Percentiles rank a stretch among this genome's conserved stretches.
phyloP scores from a whole-genome alignment of 1,140 invertebrate genomes.

The Cataglyphis hispanica region DNA sequence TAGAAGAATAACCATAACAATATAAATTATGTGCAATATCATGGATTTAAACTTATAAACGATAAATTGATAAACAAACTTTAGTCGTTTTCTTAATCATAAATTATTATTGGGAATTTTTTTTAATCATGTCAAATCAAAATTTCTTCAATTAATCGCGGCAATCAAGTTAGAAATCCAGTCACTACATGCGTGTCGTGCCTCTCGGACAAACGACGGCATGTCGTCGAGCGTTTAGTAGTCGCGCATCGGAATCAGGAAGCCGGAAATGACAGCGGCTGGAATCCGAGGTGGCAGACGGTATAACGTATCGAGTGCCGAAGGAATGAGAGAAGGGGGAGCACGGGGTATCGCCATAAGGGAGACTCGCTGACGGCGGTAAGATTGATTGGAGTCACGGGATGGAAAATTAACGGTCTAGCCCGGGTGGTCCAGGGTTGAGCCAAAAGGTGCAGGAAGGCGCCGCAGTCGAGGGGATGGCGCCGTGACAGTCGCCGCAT shows the following conservation, averaged over 20 bases:
- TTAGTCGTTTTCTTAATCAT: background rate
- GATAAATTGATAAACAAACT: slow-evolving; percentile 7
- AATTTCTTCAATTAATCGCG: background rate
- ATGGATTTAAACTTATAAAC: background rate
- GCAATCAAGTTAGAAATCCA: slow-evolving; percentile 10
- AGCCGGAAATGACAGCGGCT: slow-evolving; percentile 68
- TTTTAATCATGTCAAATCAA: slow-evolving; percentile 6
- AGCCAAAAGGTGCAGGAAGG: slow-evolving; percentile 71
- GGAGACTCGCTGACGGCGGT: slow-evolving; percentile 80
- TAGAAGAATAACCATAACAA: background rate
- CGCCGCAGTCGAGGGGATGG: slow-evolving; percentile 70
- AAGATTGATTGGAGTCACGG: slow-evolving; percentile 86
- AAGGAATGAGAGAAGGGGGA: slow-evolving; percentile 59
- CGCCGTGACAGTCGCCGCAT: slow-evolving; percentile 81
- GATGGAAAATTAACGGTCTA: slow-evolving; percentile 86
- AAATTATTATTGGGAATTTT: background rate
- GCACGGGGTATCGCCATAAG: slow-evolving; percentile 67
- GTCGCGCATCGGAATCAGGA: slow-evolving; percentile 63
- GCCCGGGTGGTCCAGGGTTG: slow-evolving; percentile 72
- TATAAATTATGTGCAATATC: background rate
- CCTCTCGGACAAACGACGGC: slow-evolving; percentile 59
- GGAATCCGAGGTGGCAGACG: slow-evolving; percentile 40
- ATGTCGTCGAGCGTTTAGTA: slow-evolving; percentile 67
- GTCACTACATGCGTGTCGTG: slow-evolving; percentile 6
- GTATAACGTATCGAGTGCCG: slow-evolving; percentile 66